Evolutionary conservation across 2,113 vertebrate genomes (phyloP).

Genomic region (Brachyhypopomus occidentalis): DNA sequence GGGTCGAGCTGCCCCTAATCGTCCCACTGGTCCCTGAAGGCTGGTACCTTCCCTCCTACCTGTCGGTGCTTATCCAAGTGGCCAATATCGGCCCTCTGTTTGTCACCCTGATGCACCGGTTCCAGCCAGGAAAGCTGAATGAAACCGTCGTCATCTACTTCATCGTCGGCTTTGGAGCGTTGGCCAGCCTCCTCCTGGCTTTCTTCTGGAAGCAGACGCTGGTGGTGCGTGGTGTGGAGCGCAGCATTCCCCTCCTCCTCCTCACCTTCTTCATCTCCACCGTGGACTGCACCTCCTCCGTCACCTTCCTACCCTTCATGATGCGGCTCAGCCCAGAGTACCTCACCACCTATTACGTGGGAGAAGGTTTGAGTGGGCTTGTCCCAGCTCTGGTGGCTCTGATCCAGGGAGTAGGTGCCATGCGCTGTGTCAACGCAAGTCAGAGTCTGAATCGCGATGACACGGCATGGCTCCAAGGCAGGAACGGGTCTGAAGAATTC

Average conservation of each 20-base stretch:
- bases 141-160: constrained; percentile 71
- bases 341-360: constrained; percentile 80
- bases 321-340: constrained; percentile 71
- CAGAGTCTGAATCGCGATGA: constrained; percentile 50
- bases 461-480: background rate
- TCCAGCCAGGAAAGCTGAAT: constrained; percentile 67
- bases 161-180: constrained; percentile 69
- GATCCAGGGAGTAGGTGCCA: constrained; percentile 75
- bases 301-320: constrained; percentile 85
- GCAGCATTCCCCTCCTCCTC: constrained; percentile 72
- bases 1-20: constrained; percentile 82
- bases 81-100: constrained; percentile 81
- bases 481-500: constrained; percentile 7
- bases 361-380: constrained; percentile 82
- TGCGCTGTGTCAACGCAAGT: constrained; percentile 70
- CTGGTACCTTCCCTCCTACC: constrained; percentile 83
- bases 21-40: constrained; percentile 79
- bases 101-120: constrained; percentile 76
- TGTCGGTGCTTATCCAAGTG: constrained; percentile 80
- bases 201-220: constrained; percentile 78
- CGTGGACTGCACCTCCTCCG: constrained; percentile 84
- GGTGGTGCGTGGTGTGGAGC: constrained; percentile 58
- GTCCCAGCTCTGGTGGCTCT: constrained; percentile 78
- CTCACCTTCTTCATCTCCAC: constrained; percentile 78
- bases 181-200: constrained; percentile 74